phyloP scores from a whole-genome alignment of 2,113 vertebrate genomes.

The Crotophaga sulcirostris region DNA sequence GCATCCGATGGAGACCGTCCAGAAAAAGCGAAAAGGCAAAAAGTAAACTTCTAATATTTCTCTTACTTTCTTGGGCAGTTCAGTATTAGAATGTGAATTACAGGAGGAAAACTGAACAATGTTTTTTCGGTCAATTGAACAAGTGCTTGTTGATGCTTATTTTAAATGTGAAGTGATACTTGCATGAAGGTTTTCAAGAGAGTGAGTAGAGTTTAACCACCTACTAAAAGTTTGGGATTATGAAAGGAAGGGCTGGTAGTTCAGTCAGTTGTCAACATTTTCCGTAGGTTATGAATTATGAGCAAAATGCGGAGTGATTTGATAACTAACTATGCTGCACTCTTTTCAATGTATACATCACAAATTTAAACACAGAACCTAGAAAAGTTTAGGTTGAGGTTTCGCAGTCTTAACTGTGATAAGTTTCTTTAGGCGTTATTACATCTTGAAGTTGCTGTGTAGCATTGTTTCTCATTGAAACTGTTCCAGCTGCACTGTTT shows the following conservation, averaged over 20 bases:
- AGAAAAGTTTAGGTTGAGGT: not conserved
- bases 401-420: not conserved
- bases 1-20: constrained; percentile 96
- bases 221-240: not conserved
- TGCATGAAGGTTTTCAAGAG: not conserved
- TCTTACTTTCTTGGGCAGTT: not conserved
- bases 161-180: not conserved
- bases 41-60: constrained; percentile 78
- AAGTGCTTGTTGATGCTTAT: not conserved
- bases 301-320: not conserved
- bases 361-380: not conserved
- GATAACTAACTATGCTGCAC: not conserved
- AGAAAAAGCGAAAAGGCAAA: constrained; percentile 97
- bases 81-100: not conserved
- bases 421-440: not conserved
- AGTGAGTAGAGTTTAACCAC: not conserved
- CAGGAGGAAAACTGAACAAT: not conserved
- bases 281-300: not conserved
- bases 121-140: not conserved
- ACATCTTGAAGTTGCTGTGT: not conserved
- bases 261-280: not conserved
- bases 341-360: not conserved
- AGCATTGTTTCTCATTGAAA: not conserved
- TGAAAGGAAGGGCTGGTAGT: not conserved
- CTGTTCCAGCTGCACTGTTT: not conserved